Percentiles rank a stretch among this genome's conserved stretches.
These are phyloP conservation scores for Calcarius ornatus DNA, from an alignment of 2,113 vertebrate genomes.

Conservation along the genomic window DNA sequence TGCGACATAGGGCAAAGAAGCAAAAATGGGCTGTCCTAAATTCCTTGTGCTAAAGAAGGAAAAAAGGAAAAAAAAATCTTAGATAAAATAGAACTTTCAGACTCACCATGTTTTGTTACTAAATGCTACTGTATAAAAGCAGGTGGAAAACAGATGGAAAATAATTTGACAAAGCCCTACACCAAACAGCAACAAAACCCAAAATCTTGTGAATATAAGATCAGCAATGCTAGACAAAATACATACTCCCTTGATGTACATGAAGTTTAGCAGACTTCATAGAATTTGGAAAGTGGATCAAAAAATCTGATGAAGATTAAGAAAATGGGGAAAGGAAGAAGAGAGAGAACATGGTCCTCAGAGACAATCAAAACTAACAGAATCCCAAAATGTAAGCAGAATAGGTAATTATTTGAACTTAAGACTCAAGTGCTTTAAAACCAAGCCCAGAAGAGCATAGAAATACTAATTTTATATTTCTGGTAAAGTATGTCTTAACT, in stretches of 20 bases:
- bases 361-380: not conserved
- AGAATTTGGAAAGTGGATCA: not conserved
- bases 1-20: not conserved
- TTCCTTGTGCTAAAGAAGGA: not conserved
- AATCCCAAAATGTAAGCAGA: not conserved
- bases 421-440: not conserved
- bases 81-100: not conserved
- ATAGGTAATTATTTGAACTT: not conserved
- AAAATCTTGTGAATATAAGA: not conserved
- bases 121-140: not conserved
- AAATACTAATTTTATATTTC: not conserved
- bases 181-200: not conserved
- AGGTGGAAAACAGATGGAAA: not conserved
- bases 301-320: not conserved
- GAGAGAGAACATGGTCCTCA: not conserved
- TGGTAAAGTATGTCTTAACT: not conserved
- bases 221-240: not conserved
- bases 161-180: not conserved
- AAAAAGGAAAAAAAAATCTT: not conserved
- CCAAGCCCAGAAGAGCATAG: not conserved
- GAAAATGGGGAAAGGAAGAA: not conserved
- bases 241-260: rapidly evolving
- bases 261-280: not conserved
- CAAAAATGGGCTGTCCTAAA: not conserved
- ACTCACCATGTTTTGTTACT: not conserved